These are phyloP conservation scores for Drosophila melanica DNA, from an alignment of 1,140 invertebrate species.

Conservation along the genomic window DNA sequence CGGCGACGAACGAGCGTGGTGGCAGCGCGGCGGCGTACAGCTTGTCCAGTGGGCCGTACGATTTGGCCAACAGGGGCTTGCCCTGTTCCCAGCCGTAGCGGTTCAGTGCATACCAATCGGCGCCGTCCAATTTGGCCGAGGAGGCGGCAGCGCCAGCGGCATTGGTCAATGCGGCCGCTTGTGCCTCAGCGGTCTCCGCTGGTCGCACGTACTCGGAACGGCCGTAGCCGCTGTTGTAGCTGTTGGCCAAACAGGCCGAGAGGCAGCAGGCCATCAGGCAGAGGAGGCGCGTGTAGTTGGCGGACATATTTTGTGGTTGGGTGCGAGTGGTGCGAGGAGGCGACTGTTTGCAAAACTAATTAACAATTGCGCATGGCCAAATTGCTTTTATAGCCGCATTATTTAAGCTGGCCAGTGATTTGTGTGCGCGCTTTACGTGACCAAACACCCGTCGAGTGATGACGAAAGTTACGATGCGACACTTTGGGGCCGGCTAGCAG, in stretches of 20 bases:
- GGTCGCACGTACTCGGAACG: constrained; percentile 42
- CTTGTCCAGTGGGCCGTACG: constrained; percentile 65
- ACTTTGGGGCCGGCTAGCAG: constrained; percentile 53
- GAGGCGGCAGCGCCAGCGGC: constrained; percentile 72
- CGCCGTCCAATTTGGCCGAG: constrained; percentile 68
- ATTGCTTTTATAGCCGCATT: constrained; percentile 80
- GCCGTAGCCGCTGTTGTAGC: constrained; percentile 30
- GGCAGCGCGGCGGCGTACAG: constrained; percentile 75
- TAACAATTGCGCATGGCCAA: constrained; percentile 72
- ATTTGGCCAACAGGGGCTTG: constrained; percentile 58
- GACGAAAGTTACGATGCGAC: constrained; percentile 33
- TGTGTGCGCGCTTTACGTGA: constrained; percentile 75
- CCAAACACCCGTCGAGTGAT: constrained; percentile 60
- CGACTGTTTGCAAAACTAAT: constrained; percentile 70
- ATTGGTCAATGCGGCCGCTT: constrained; percentile 72
- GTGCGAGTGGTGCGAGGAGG: constrained; percentile 57
- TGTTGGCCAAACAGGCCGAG: constrained; percentile 41
- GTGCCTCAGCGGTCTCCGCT: constrained; percentile 68
- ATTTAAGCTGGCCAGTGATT: constrained; percentile 67
- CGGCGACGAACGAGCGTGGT: constrained; percentile 75
- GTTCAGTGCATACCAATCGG: constrained; percentile 64
- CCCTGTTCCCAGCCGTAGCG: constrained; percentile 77
- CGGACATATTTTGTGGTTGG: constrained; percentile 50
- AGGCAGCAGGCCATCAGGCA: constrained; percentile 72
- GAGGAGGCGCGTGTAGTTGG: constrained; percentile 56